phyloP scores from a whole-genome alignment of 53 echinoderm and acorn worm genomes.

The Stichopus horrens region DNA sequence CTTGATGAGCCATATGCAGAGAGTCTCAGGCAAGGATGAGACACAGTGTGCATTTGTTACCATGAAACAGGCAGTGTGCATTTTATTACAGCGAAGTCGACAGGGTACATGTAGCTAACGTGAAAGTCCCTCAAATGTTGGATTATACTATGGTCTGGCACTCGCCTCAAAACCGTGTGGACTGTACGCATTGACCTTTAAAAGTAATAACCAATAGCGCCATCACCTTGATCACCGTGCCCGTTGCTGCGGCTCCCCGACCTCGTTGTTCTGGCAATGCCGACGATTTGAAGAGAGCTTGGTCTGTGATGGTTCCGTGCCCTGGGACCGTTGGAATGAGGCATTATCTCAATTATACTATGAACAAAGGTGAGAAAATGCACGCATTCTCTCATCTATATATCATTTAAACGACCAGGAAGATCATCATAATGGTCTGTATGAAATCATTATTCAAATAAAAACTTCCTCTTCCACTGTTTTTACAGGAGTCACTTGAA shows the following conservation, averaged over 20 bases:
- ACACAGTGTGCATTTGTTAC: no score
- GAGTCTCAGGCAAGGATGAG: no score
- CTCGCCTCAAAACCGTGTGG: no score
- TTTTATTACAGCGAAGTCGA: no score
- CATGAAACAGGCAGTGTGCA: no score
- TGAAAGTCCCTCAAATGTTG: no score
- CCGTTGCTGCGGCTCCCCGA: slow-evolving; percentile 62
- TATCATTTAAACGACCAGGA: background rate
- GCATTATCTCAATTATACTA: slow-evolving; percentile 97
- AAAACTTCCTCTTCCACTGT: background rate
- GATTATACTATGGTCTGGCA: no score
- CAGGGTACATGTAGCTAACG: no score
- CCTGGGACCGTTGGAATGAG: slow-evolving; percentile 86
- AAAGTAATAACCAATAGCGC: background rate
- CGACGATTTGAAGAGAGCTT: slow-evolving; percentile 97
- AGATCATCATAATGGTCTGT: background rate
- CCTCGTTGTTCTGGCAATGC: slow-evolving; percentile 79
- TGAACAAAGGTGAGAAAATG: slow-evolving; percentile 47
- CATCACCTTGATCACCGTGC: slow-evolving; percentile 72
- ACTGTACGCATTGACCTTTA: no score
- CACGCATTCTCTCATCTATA: slow-evolving; percentile 44
- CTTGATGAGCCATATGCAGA: no score
- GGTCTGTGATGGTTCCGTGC: slow-evolving; percentile 97
- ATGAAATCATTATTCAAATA: background rate
- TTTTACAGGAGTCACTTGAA: background rate